These are phyloP conservation scores for Cisticola juncidis DNA, from an alignment of 2,113 vertebrate genomes.

Conservation along the genomic window DNA sequence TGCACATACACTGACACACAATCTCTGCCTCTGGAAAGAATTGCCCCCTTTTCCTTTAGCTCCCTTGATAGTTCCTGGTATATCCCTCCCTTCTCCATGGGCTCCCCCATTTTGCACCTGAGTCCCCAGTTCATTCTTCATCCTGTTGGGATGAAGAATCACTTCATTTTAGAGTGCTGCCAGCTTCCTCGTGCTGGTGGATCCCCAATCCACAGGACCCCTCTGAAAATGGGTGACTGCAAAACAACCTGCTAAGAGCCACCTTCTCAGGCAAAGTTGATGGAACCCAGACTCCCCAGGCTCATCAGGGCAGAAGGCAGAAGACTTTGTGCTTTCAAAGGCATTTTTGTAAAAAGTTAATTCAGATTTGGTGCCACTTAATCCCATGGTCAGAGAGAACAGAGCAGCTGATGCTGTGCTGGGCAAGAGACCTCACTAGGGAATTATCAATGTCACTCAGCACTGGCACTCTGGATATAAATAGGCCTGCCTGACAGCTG, in stretches of 20 bases:
- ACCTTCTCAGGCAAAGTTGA: not conserved
- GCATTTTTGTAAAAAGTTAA: not conserved
- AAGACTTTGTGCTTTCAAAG: not conserved
- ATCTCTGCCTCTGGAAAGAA: not conserved
- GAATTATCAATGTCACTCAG: not conserved
- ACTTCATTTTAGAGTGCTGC: not conserved
- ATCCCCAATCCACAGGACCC: not conserved
- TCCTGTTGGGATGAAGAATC: not conserved
- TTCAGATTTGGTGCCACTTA: not conserved
- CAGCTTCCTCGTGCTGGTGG: not conserved
- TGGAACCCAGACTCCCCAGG: not conserved
- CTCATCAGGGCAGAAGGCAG: accelerated
- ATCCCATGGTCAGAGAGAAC: not conserved
- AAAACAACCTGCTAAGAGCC: not conserved
- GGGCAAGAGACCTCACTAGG: not conserved
- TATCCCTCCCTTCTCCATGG: not conserved
- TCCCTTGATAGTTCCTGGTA: not conserved
- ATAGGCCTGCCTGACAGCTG: constrained; percentile 38
- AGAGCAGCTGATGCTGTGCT: not conserved
- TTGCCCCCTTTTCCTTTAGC: not conserved
- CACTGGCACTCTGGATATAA: constrained; percentile 4
- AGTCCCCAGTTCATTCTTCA: not conserved
- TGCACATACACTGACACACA: accelerated
- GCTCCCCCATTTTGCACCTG: not conserved
- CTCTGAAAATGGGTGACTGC: not conserved